Base-by-base conservation (phyloP, 2,888 invertebrate genomes). In the Ypsolopha scabrella region DNA sequence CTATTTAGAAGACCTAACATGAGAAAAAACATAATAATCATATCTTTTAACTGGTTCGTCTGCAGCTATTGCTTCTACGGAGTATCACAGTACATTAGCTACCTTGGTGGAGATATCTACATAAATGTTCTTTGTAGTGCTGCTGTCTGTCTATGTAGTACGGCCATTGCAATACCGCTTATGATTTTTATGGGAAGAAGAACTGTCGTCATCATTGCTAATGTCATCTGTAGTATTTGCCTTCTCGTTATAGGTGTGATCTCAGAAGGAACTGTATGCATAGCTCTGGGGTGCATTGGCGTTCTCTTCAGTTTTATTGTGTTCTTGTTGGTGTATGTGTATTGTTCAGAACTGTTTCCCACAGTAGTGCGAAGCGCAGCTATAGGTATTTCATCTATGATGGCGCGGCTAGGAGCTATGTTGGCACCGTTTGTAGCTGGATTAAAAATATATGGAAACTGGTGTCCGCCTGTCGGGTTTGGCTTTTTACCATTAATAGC, bases 301-400 rank as follows among this genome's bases (percentile, higher is more conserved):
- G 90, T 93, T 59, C 89, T 93, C 53, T 92, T 93, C 6, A 89
- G 92, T 60, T 90, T 92, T 0, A 87, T 92, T 1, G 88, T 90
- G 2, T 94, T 94, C 65, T 91, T 93, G 0, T 90, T 91, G 8
- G 90, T 91, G 9, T 94, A 94, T 68, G 87, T 94, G 9, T 94
- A 91, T 70, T 90, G 91, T 1, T 92, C 92, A 0, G 94, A 94
- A 72, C 69, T 93, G 33, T 94, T 93, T 64, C 94, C 94, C 0
- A 94, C 94, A 0, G 90, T 93, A 4, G 90, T 94, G 1, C 82
- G 94, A n/a, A 94, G 93, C 63, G 89, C 91, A 49, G 94, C 93
- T 0, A 88, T 94, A 55, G 94, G 94, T 1, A 82, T 91, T 1
- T 91, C 92, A 41, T 94, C 93, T 0, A 91, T 93, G 89, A 88